A percentile compares a stretch with the other conserved stretches of the same genome.
These are phyloP conservation scores for Eupeodes latifasciatus DNA, from an alignment of 2,888 invertebrate species.

Conservation along the genomic window DNA sequence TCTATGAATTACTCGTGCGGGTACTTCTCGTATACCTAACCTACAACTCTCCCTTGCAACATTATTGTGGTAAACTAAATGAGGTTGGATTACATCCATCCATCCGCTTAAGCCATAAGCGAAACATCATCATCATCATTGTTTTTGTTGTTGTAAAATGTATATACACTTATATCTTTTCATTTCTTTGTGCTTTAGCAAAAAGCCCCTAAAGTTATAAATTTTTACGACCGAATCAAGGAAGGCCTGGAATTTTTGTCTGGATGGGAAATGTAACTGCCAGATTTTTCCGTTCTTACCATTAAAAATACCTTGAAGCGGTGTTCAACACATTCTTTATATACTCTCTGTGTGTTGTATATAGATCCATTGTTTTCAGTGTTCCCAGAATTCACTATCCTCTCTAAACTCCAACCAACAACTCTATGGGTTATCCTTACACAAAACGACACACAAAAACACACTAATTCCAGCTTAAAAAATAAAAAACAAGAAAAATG, in stretches of 20 bases:
- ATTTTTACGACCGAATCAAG: slow-evolving; percentile 64
- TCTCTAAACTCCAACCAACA: too few relatives aligned
- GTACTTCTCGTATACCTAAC: too few relatives aligned
- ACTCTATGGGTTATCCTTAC: neutral
- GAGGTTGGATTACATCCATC: slow-evolving; percentile 64
- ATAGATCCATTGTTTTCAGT: neutral
- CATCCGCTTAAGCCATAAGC: slow-evolving; percentile 57
- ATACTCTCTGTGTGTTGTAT: too few relatives aligned
- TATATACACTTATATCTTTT: neutral
- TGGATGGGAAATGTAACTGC: slow-evolving; percentile 52
- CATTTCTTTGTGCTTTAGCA: slow-evolving; percentile 23
- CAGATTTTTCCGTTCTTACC: slow-evolving; percentile 63
- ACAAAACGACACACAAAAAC: neutral
- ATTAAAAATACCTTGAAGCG: slow-evolving; percentile 70
- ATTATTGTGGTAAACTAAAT: slow-evolving; percentile 47
- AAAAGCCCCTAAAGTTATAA: slow-evolving; percentile 53
- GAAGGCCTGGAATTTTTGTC: slow-evolving; percentile 40
- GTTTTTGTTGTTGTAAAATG: slow-evolving; percentile 17
- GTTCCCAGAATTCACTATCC: slow-evolving; percentile 18
- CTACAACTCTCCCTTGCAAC: slow-evolving; percentile 8
- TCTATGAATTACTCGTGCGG: slow-evolving; percentile 43
- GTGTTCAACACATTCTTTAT: slow-evolving; percentile 19
- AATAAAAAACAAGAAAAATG: slow-evolving; percentile 10
- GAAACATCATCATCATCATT: neutral
- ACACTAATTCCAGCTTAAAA: slow-evolving; percentile 6